A percentile compares a stretch with the other conserved stretches of the same genome.
Evolutionary conservation across 2,797 vertebrate species (phyloP).

Genomic region (Arctocebus calabarensis): DNA sequence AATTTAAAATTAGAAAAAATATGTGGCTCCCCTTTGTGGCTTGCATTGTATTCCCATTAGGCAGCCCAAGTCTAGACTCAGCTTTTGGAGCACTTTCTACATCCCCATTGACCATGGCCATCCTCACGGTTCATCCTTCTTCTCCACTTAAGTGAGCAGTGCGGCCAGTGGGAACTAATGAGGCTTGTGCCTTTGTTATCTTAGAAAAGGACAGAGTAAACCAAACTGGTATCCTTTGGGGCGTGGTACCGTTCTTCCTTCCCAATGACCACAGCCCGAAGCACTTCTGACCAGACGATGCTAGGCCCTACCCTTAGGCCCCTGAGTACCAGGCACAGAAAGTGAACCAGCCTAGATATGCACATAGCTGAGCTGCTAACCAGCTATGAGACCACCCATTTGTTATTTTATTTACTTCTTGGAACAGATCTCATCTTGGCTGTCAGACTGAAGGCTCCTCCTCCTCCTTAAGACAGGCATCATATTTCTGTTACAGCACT

Average conservation of each 20-base stretch:
- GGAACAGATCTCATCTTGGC: neutral
- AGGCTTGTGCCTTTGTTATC: neutral
- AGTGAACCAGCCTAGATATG: neutral
- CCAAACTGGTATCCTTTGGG: neutral
- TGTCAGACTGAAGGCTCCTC: neutral
- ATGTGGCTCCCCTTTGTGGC: neutral
- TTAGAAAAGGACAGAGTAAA: neutral
- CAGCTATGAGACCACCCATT: neutral
- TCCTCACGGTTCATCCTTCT: accelerated
- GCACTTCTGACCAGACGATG: neutral
- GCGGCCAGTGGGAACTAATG: neutral
- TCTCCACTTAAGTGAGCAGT: neutral
- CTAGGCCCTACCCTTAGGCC: neutral
- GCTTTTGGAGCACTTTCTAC: neutral
- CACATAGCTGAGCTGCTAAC: neutral
- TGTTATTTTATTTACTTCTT: neutral
- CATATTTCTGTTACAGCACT: neutral
- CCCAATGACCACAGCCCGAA: neutral
- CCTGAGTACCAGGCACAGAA: neutral
- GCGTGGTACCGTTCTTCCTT: neutral
- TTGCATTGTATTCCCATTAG: neutral
- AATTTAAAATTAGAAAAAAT: neutral
- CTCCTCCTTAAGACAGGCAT: neutral
- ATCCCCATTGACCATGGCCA: neutral
- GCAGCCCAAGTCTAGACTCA: no score